Evolutionary conservation across 2,113 vertebrate genomes (phyloP), one percentile per base, ranked within the genome.

Genomic region (Etheostoma cragini): DNA sequence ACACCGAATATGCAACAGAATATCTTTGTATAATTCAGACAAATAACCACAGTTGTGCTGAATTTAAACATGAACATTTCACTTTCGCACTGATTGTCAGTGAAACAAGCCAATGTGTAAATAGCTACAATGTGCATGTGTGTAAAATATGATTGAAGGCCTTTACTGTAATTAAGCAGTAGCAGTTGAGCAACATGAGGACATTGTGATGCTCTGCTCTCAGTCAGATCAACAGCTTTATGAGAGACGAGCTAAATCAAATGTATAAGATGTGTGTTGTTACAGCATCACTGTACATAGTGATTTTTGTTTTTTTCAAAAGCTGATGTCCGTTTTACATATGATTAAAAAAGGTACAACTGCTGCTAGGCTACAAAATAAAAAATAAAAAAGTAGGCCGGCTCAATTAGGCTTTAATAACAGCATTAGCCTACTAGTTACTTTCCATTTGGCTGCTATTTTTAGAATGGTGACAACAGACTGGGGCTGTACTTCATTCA

Each of bases 391-490:
- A 79, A 17, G 2, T 65, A 74, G 64, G 77, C 42, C 7, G 6
- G 5, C 6, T 81, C 35, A 72, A 35, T 77, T 72, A 42, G 10
- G 38, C 10, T 42, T 33, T 5, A 64, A 22, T 56, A 50, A 65
- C 22, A 13, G 62, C 6, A 47, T 54, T 67, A 72, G 8, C 52
- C 74, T 60, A 17, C 26, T 22, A 68, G 24, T 76, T 72, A 72
- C 57, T 74, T 56, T 67, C 13, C 12, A 54, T n/a, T 46, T 52
- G 13, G 63, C 45, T 78, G 21, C 69, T 67, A 57, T 80, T 77
- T 65, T 65, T 15, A 69, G 52, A 65, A 47, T 46, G 11, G 4
- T 53, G 64, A 17, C 42, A 35, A 52, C 17, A 21, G 38, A 30
- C 13, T 45, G 21, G 19, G 1, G 49, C 30, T 64, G 42, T 63